Base-by-base conservation (phyloP, 1,140 invertebrate genomes). In the Drosophila mojavensis region DNA sequence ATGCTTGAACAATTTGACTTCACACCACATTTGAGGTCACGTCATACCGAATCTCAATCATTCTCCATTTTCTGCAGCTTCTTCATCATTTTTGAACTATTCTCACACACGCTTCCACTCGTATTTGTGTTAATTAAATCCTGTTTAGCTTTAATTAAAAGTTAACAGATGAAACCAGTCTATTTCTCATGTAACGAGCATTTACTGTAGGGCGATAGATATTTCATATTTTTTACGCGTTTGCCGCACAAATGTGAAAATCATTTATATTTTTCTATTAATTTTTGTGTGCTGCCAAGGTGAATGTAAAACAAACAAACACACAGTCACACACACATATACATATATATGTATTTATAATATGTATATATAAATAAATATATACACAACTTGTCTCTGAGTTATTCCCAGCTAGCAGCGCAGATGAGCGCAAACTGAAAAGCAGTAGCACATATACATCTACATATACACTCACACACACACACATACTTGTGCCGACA, bases 241-340 rank as follows among this genome's bases (percentile, higher is more conserved):
- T 64, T 56, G 73, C 65, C 66, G 64, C 81, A 56, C 30, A 82
- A 77, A 78, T 65, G 80, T 78, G 65, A 83, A 80, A 89, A 83
- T 71, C 72, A 88, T 83, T 74, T 82, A 60, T 77, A 71, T 86
- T 77, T 84, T 76, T 67, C 64, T 76, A 81, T 81, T 75, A 75
- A 81, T 77, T 78, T 72, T 79, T 74, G 76, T 82, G 61, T 62
- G 80, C 70, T 83, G 79, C 84, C 83, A 88, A 88, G 83, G 83
- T 88, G 83, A 88, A 89, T 88, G 83, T 83, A 89, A 83, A 83
- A 53, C 72, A 83, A 83, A 53, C 72, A 88, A 79, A 74, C 79
- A 88, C 58, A 48, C 50, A 51, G 15, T 13, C 30, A 33, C 60
- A 39, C 39, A 53, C 11, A 15, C n/a, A 54, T 24, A 54, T 7